These are phyloP conservation scores for Nesoenas mayeri DNA, from an alignment of 2,113 vertebrate genomes.

Conservation along the genomic window DNA sequence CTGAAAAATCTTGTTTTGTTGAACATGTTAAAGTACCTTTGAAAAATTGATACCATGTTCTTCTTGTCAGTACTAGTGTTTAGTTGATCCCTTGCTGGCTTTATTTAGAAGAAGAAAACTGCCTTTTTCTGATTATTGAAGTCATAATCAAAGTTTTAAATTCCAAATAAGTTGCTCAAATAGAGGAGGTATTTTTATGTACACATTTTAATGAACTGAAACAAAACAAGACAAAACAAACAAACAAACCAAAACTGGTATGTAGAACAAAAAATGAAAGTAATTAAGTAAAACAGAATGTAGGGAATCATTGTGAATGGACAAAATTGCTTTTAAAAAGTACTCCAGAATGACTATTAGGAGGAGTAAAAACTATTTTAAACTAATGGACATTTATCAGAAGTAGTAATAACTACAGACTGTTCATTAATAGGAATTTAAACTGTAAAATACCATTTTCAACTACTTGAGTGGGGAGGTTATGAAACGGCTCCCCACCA, in stretches of 20 bases:
- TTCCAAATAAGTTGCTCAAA: not conserved
- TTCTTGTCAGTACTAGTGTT: not conserved
- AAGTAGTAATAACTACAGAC: not conserved
- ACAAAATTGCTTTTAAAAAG: not conserved
- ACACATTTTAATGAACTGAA: not conserved
- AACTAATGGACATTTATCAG: not conserved
- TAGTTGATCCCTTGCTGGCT: not conserved
- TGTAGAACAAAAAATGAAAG: constrained; percentile 43
- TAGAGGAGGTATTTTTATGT: not conserved
- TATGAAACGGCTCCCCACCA: not conserved
- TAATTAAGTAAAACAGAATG: not conserved
- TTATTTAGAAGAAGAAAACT: not conserved
- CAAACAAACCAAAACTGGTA: not conserved
- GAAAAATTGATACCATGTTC: not conserved
- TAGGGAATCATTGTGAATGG: not conserved
- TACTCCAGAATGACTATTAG: not conserved
- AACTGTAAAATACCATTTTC: not conserved
- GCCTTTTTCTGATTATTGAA: not conserved
- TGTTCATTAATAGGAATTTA: not conserved
- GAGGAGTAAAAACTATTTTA: not conserved
- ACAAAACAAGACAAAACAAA: not conserved
- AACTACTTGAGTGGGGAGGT: not conserved
- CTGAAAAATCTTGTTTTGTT: not conserved
- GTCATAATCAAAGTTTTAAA: not conserved
- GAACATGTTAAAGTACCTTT: not conserved